Percentiles rank a stretch among this genome's conserved stretches.
Conservation (phyloP, 2,113 vertebrate genomes). For the Alethe diademata region DNA sequence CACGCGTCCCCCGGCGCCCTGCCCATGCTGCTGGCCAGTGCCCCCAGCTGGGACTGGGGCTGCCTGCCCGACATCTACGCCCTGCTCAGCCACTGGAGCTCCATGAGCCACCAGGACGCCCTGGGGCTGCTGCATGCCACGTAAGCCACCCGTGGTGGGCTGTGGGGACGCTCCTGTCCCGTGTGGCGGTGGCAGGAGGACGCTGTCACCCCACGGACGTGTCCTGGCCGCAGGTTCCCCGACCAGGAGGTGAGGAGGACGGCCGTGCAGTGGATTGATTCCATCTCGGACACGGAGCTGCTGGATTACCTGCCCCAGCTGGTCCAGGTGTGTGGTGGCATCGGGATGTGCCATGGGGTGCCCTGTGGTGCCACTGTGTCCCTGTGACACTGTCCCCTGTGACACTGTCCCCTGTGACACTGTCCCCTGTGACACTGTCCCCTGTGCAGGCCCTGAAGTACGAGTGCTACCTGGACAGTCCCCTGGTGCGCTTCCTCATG, state of each 20-base stretch:
- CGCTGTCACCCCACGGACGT: accelerated
- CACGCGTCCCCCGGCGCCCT: slow-evolving; percentile 82
- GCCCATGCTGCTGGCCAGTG: slow-evolving; percentile 91
- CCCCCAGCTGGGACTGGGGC: slow-evolving; percentile 96
- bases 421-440: neutral
- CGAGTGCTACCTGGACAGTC: slow-evolving; percentile 97
- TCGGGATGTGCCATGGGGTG: accelerated
- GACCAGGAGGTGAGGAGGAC: slow-evolving; percentile 95
- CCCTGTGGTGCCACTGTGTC: accelerated
- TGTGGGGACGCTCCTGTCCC: accelerated
- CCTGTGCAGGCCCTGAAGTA: slow-evolving; percentile 89
- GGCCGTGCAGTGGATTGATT: slow-evolving; percentile 94
- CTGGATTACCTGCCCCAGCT: slow-evolving; percentile 96
- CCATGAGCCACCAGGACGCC: slow-evolving; percentile 89
- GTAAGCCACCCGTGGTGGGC: slow-evolving; percentile 65
- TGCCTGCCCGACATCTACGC: slow-evolving; percentile 94
- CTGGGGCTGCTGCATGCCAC: slow-evolving; percentile 92
- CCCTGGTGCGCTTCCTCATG: slow-evolving; percentile 92
- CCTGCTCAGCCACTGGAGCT: slow-evolving; percentile 89
- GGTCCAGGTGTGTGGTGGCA: slow-evolving; percentile 82
- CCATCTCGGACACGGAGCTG: slow-evolving; percentile 89
- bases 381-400: neutral
- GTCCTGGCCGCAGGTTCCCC: slow-evolving; percentile 78
- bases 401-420: neutral
- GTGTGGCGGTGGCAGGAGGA: neutral